phyloP scores from a whole-genome alignment of 2,888 invertebrate species.

The Iselma pallidipennis region DNA sequence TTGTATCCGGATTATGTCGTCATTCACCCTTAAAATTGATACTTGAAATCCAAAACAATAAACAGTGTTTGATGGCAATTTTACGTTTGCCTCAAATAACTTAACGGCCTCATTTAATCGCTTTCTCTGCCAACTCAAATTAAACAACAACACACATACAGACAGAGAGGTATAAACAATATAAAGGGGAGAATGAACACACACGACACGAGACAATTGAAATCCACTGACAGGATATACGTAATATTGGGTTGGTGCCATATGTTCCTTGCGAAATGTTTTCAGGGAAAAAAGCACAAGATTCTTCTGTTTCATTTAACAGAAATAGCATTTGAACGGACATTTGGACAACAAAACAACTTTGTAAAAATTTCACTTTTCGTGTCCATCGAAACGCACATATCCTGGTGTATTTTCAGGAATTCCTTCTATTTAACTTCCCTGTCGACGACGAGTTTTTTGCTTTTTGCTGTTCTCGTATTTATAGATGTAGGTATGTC shows the following conservation, averaged over 20 bases:
- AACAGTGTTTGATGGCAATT: not conserved
- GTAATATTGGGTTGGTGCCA: not conserved
- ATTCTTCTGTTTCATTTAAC: not conserved
- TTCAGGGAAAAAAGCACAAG: not conserved
- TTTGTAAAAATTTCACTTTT: slow-evolving; percentile 1
- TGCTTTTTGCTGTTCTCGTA: not conserved
- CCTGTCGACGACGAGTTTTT: no score
- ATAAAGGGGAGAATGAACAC: not conserved
- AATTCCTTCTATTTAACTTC: no score
- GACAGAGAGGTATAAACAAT: no score
- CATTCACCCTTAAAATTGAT: not conserved
- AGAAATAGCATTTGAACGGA: not conserved
- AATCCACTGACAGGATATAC: not conserved
- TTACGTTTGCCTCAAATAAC: not conserved
- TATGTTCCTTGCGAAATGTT: not conserved
- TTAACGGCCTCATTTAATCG: not conserved
- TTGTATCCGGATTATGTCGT: not conserved
- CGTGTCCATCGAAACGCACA: not conserved
- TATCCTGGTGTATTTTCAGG: not conserved
- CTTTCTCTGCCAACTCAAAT: no score
- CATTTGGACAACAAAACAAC: not conserved
- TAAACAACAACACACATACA: not conserved
- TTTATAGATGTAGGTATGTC: not conserved
- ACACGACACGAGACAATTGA: not conserved
- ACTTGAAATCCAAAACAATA: not conserved